phyloP scores from a whole-genome alignment of 2,888 invertebrate genomes.

The Arctia plantaginis region DNA sequence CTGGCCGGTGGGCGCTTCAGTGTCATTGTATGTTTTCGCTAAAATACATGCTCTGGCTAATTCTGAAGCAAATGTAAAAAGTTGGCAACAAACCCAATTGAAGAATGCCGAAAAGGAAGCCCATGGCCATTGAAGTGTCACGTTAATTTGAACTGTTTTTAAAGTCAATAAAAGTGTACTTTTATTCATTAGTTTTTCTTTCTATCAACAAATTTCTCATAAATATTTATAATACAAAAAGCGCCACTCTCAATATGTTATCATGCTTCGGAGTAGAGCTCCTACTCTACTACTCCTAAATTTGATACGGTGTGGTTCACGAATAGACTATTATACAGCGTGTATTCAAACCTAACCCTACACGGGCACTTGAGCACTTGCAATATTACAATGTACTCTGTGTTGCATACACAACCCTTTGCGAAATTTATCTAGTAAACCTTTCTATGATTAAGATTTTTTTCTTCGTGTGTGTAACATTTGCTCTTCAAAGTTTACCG shows the following conservation, averaged over 20 bases:
- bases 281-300: too few species aligned
- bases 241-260: too few species aligned
- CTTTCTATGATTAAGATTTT: background rate
- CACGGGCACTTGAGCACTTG: too few species aligned
- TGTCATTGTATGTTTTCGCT: constrained; percentile 88
- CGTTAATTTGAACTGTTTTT: background rate
- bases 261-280: too few species aligned
- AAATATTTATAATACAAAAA: too few species aligned
- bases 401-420: too few species aligned
- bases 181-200: background rate
- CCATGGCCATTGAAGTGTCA: constrained; percentile 50
- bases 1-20: constrained; percentile 85
- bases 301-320: too few species aligned
- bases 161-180: constrained; percentile 5
- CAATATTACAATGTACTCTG: too few species aligned
- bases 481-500: too few species aligned
- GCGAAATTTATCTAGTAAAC: too few species aligned
- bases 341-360: too few species aligned
- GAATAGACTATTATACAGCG: too few species aligned
- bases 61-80: constrained; percentile 69
- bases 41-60: constrained; percentile 89
- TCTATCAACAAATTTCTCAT: background rate
- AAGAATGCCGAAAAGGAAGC: constrained; percentile 74
- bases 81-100: constrained; percentile 75
- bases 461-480: background rate